Base-by-base conservation (phyloP, 2,888 invertebrate genomes). In the Drosophila planitibia region DNA sequence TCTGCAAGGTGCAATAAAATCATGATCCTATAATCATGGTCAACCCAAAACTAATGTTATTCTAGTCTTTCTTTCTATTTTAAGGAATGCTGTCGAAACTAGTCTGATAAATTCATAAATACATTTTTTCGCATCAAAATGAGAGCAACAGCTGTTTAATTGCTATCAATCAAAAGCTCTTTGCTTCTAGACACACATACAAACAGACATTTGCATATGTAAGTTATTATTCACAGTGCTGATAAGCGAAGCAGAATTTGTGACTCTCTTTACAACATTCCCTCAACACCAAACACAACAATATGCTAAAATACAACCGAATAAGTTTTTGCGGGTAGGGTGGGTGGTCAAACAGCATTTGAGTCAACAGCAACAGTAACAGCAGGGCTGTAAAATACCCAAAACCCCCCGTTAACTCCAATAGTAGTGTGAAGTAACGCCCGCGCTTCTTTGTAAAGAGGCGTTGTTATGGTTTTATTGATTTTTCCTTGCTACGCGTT, bases 401-500 rank as follows among this genome's bases (percentile, higher is more conserved):
- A 60, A 65, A 57, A 47, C 49, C 33, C 41, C 41, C 14, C 10
- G 60, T 74, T 72, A 79, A 79, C 79, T 76, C 70, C 74, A 74
- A 57, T 68, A 64, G 70, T 74, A 59, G 76, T 67, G 68, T 64
- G 68, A 65, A 79, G 70, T 70, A 73, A 74, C 70, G 76, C 69
- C 73, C 76, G 73, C 69, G 55, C 66, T 44, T 49, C 51, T 47
- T 44, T 32, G 33, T 33, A n/a, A 25, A 72, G 47, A 75, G 75
- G 74, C 81, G 86, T 88, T 85, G 83, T 81, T 85, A 80, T 85
- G 88, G 76, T 81, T 64, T 86, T 86, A 86, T 86, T 89, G 86
- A 86, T 86, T 86, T 86, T 86, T 89, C 86, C 79, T 83, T 74
- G 41, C 62, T 69, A 62, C 54, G 71, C 74, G 54, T 68, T 54